Evolutionary conservation across 2,888 invertebrate genomes (phyloP), one percentile per base, ranked within the genome.

Genomic region (Hirtodrosophila alboralis): DNA sequence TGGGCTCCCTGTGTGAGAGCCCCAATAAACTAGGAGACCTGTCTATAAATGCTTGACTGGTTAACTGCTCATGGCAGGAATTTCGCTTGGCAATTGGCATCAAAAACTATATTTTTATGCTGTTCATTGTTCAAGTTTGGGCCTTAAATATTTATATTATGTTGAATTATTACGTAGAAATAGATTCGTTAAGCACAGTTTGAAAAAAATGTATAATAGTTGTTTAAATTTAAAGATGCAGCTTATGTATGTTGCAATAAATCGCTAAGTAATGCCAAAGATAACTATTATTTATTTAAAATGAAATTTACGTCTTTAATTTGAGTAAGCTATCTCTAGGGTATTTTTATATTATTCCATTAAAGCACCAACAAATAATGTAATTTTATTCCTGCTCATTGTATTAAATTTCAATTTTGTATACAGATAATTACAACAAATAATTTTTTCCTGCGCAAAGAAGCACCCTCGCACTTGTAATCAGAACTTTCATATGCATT

Each of bases 1-100:
- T 60, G 70, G 40, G 37, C 62, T 28, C n/a, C n/a, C 58, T 23
- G 56, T 36, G 43, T 62, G 57, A 53, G 36, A 21, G 38, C 54
- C n/a, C n/a, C n/a, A n/a, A n/a, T n/a, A 45, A 57, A 43, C 8
- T 12, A 48, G 23, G 31, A 34, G 38, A 44, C 51, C 14, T 40
- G 26, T 49, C 38, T 60, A 30, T 45, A 33, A 68, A 57, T 27
- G 52, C 23, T 33, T 38, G 14, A 48, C 54, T 61, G 71, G 43
- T 45, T 33, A 48, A 30, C 65, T 60, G 60, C 37, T 51, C n/a
- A 10, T 37, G 31, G 14, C 60, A 65, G 23, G 10, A 30, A 47
- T 44, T 40, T 27, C 27, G 27, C 45, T 52, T 23, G 40, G 10
- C 40, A 52, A 62, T 40, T 47, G 21, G 26, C 34, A 8, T 4